Evolutionary conservation across 2,888 invertebrate species (phyloP), one percentile per base, ranked within the genome.

Genomic region (Limenitis camilla): DNA sequence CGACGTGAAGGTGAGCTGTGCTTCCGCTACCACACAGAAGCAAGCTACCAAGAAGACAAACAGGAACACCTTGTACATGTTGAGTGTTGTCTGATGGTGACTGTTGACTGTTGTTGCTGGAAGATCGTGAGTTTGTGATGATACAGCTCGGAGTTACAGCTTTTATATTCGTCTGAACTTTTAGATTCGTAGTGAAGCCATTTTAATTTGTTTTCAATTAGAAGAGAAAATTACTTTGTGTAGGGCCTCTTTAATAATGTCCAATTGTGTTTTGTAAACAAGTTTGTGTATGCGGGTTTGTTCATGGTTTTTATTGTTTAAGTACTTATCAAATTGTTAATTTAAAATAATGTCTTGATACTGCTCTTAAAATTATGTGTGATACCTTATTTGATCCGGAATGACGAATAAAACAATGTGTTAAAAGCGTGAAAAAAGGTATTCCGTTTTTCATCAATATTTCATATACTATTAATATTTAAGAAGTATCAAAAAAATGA

Each of bases 1-100:
- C 0, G 90, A 89, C 0, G 89, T 89, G 66, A 90, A 90, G 5
- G 90, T 90, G 35, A 90, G 67, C 64, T 90, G 90, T 0, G 82
- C 89, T 1, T 80, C 72, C 11, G 70, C 64, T 36, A 70, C 50
- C 29, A 78, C 44, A 53, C 72, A 73, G 32, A 78, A 42, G 61
- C 74, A 80, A 6, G 74, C 77, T 36, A 77, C 58, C 44, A 84
- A 40, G 30, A 80, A 57, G 11, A 77, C 50, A 10, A 76, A 58
- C 29, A 75, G 55, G 43, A 69, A 55, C 30, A 68, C 40, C 57
- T 76, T 77, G 56, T 71, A 66, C 81, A 81, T 80, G 45, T 64
- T 76, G 39, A 52, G 2, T 29, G 2, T 19, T 36, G 29, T 33
- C 40, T 29, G 32, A 8, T 35, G 33, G 33, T 36, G 19, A 40